These are phyloP conservation scores for Etheostoma nigrum DNA, from an alignment of 2,797 vertebrate genomes.

Conservation along the genomic window DNA sequence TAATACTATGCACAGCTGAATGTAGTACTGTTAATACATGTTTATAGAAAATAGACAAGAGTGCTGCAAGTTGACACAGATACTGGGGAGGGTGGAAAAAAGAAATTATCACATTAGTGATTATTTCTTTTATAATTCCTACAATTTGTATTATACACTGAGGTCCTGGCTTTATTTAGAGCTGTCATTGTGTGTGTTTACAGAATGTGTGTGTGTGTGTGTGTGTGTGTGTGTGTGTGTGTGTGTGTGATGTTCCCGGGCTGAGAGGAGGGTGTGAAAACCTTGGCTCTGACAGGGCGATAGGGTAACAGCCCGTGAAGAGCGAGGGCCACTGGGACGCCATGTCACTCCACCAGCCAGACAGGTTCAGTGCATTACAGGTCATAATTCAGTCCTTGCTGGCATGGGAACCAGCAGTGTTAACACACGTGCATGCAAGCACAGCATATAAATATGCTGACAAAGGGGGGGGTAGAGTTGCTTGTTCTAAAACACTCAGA, in stretches of 20 bases:
- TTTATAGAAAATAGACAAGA: constrained; percentile 40
- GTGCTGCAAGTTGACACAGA: constrained; percentile 12
- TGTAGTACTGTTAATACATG: constrained; percentile 36
- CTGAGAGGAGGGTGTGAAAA: constrained; percentile 72
- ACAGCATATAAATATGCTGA: constrained; percentile 68
- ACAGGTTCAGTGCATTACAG: constrained; percentile 71
- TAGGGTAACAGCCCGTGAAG: constrained; percentile 73
- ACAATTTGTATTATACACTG: constrained; percentile 34
- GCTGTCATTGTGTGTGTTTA: constrained; percentile 17
- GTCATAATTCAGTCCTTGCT: constrained; percentile 71
- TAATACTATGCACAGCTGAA: constrained; percentile 50
- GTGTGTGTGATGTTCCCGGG: constrained; percentile 53
- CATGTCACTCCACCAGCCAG: constrained; percentile 73
- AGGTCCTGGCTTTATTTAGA: constrained; percentile 46
- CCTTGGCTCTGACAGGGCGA: constrained; percentile 60
- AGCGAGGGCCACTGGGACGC: constrained; percentile 65
- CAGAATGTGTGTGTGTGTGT: constrained; percentile 33
- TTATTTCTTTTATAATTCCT: constrained; percentile 40
- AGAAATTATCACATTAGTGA: constrained; percentile 39
- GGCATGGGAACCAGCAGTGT: constrained; percentile 72
- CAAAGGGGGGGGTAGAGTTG: constrained; percentile 48
- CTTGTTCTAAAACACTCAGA: constrained; percentile 43
- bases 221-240: constrained; percentile 42
- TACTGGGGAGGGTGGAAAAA: constrained; percentile 16
- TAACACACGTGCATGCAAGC: constrained; percentile 35